phyloP scores from a whole-genome alignment of 64 coral and sea anemone species.

The Actinia equina region DNA sequence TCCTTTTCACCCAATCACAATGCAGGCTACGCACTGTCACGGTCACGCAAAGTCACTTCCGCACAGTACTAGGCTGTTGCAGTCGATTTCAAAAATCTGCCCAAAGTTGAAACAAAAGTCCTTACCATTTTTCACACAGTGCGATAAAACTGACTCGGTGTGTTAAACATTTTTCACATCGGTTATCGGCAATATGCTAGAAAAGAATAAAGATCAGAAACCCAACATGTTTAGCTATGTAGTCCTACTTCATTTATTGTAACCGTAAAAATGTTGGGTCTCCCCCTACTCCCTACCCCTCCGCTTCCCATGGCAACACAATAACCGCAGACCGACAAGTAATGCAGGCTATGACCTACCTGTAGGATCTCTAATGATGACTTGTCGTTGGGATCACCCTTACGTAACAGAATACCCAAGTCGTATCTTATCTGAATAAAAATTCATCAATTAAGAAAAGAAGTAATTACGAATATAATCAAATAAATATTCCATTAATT shows the following conservation, averaged over 20 bases:
- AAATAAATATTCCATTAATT: too few species aligned
- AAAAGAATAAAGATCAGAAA: neutral
- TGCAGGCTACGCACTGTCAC: neutral
- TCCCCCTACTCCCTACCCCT: too few species aligned
- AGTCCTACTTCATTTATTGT: too few species aligned
- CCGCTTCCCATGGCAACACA: too few species aligned
- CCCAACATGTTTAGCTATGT: too few species aligned
- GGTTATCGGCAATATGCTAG: slow-evolving; percentile 38
- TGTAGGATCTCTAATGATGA: slow-evolving; percentile 3
- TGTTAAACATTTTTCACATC: slow-evolving; percentile 34
- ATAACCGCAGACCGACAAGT: too few species aligned
- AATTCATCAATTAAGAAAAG: neutral
- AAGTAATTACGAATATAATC: neutral
- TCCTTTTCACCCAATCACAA: too few species aligned
- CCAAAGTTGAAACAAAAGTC: neutral
- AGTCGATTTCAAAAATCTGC: neutral
- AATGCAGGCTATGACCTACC: neutral
- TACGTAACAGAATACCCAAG: slow-evolving; percentile 32
- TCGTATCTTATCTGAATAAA: slow-evolving; percentile 40
- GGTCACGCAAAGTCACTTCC: neutral
- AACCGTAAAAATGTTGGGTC: too few species aligned
- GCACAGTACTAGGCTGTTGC: neutral
- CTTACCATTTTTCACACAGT: slow-evolving; percentile 53
- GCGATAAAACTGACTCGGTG: slow-evolving; percentile 34
- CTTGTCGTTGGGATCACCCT: neutral